Evolutionary conservation across 2,888 invertebrate species (phyloP).

Genomic region (Thecocarcelia acutangulata): DNA sequence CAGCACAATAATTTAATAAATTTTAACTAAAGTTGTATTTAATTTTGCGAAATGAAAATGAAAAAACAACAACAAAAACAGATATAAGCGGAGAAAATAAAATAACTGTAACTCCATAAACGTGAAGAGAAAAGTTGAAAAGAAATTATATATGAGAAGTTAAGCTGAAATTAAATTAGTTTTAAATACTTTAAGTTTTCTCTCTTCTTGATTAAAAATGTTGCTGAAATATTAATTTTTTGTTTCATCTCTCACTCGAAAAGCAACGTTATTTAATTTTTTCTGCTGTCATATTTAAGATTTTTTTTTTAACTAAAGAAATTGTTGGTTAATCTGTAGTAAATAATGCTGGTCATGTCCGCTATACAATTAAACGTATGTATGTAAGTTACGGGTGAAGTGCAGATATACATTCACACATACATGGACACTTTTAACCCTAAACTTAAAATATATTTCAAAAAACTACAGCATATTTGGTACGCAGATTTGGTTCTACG

Average conservation of each 20-base stretch:
- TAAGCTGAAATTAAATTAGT: slow-evolving; percentile 54
- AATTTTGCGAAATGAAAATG: slow-evolving; percentile 43
- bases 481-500: neutral
- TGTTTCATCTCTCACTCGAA: neutral
- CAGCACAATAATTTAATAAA: slow-evolving; percentile 50
- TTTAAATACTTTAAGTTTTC: slow-evolving; percentile 47
- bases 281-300: neutral
- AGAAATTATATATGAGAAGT: slow-evolving; percentile 18
- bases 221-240: slow-evolving; percentile 29
- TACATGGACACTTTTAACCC: slow-evolving; percentile 39
- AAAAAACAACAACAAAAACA: slow-evolving; percentile 13
- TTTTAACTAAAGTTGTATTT: slow-evolving; percentile 54
- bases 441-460: slow-evolving; percentile 17
- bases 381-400: slow-evolving; percentile 45
- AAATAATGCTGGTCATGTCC: slow-evolving; percentile 66
- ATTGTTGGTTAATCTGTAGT: slow-evolving; percentile 53
- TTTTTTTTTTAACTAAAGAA: slow-evolving; percentile 15
- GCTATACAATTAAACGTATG: slow-evolving; percentile 58
- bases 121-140: slow-evolving; percentile 30
- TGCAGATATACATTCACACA: slow-evolving; percentile 3
- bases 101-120: slow-evolving; percentile 21
- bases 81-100: neutral
- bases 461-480: neutral
- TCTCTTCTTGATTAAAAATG: slow-evolving; percentile 36
- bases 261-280: slow-evolving; percentile 13